phyloP scores from a whole-genome alignment of 2,888 invertebrate species.

The Euspilapteryx auroguttella region DNA sequence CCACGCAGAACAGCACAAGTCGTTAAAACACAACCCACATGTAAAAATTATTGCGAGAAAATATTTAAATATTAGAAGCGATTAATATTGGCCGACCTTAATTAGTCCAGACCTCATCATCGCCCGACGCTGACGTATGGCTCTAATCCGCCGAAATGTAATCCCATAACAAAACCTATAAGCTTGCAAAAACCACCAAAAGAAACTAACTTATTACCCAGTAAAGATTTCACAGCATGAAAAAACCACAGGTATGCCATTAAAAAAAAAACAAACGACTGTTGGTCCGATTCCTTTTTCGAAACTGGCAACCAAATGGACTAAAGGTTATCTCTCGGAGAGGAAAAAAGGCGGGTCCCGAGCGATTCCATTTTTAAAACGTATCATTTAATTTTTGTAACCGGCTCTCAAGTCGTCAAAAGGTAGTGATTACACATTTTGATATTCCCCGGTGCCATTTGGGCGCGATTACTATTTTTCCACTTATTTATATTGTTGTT shows the following conservation, averaged over 20 bases:
- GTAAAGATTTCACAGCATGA: constrained; percentile 43
- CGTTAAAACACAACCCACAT: constrained; percentile 40
- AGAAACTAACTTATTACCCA: constrained; percentile 39
- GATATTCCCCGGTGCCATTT: no score
- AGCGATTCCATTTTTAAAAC: constrained; percentile 61
- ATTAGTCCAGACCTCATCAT: constrained; percentile 43
- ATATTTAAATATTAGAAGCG: constrained; percentile 45
- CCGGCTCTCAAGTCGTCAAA: constrained; percentile 59
- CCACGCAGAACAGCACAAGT: constrained; percentile 42
- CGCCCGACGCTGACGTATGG: constrained; percentile 33
- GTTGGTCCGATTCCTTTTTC: constrained; percentile 44
- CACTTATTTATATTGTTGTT: no score
- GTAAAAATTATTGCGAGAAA: constrained; percentile 23
- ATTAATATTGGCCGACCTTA: constrained; percentile 41
- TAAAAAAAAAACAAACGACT: constrained; percentile 55
- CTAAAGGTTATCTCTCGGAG: constrained; percentile 58
- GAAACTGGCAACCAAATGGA: constrained; percentile 51
- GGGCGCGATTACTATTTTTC: no score
- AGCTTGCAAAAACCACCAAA: constrained; percentile 37
- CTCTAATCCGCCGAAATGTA: constrained; percentile 13
- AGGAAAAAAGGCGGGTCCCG: constrained; percentile 56
- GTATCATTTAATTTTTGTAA: constrained; percentile 61
- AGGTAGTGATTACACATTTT: constrained; percentile 59
- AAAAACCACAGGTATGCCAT: constrained; percentile 60
- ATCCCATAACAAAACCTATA: constrained; percentile 4